Conservation (phyloP, 2,797 vertebrate genomes). For the Falco rusticolus region DNA sequence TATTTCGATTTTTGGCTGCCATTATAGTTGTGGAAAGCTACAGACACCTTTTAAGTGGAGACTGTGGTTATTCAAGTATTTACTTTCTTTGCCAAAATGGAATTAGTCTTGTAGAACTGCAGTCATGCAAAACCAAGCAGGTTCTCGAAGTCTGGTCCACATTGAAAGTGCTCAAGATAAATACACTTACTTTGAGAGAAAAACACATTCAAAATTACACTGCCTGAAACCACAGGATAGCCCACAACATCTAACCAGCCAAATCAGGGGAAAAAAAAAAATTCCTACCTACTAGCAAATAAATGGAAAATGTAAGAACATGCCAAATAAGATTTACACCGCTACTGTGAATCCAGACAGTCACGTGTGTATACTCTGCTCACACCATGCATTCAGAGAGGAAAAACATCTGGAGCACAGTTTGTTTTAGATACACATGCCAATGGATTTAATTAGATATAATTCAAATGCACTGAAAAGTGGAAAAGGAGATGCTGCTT, state of each 20-base stretch:
- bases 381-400: background rate
- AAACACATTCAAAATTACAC: too few species aligned
- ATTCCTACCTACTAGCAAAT: background rate
- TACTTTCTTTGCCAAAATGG: background rate
- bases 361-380: fast-evolving
- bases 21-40: background rate
- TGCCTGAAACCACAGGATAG: background rate
- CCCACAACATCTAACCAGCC: background rate
- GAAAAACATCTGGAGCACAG: background rate
- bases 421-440: background rate
- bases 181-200: background rate
- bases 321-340: background rate
- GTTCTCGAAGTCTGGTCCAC: background rate
- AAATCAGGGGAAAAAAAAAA: too few species aligned
- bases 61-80: background rate
- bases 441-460: background rate
- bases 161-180: fast-evolving
- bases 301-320: background rate
- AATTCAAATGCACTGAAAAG: background rate
- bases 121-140: background rate
- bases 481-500: background rate
- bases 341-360: background rate
- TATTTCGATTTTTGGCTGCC: background rate
- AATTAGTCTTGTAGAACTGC: background rate
- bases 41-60: background rate